Percentiles rank a stretch among this genome's conserved stretches.
These are phyloP conservation scores for Drosophila watanabei DNA, from an alignment of 1,140 invertebrate species.

Conservation along the genomic window DNA sequence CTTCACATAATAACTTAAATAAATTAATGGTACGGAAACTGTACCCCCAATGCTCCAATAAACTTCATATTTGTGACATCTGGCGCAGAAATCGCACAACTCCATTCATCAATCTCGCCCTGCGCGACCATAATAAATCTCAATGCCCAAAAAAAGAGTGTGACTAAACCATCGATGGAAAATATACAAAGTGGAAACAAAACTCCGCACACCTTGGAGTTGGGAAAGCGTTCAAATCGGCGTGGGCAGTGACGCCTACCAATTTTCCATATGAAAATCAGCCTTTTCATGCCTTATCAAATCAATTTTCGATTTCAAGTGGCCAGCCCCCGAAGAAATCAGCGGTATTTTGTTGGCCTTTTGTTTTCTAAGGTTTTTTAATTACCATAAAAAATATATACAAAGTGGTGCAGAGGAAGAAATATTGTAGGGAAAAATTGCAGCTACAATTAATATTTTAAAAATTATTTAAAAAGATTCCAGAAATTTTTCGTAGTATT, in stretches of 20 bases:
- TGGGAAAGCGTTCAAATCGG: slow-evolving; percentile 59
- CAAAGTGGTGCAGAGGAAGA: slow-evolving; percentile 16
- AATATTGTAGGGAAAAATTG: not conserved
- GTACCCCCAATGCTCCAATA: slow-evolving; percentile 20
- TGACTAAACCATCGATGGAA: slow-evolving; percentile 38
- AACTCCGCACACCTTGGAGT: slow-evolving; percentile 39
- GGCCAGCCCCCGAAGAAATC: slow-evolving; percentile 37
- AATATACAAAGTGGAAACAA: slow-evolving; percentile 14
- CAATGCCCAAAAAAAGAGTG: slow-evolving; percentile 42
- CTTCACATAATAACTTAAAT: not conserved
- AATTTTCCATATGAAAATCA: slow-evolving; percentile 50
- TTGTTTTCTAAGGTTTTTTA: slow-evolving; percentile 58
- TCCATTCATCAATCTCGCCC: slow-evolving; percentile 51
- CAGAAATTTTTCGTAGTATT: too few species aligned
- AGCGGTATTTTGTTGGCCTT: slow-evolving; percentile 64
- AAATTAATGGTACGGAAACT: slow-evolving; percentile 9
- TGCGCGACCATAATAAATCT: slow-evolving; percentile 32
- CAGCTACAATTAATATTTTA: not conserved
- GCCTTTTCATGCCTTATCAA: slow-evolving; percentile 71
- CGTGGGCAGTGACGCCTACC: slow-evolving; percentile 69
- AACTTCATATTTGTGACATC: slow-evolving; percentile 46
- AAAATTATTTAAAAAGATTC: not conserved
- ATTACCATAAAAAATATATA: slow-evolving; percentile 66
- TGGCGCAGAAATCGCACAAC: slow-evolving; percentile 41
- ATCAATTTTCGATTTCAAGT: slow-evolving; percentile 53